A percentile compares a stretch with the other conserved stretches of the same genome.
Evolutionary conservation across 2,113 vertebrate species (phyloP).

Genomic region (Phylloscopus trochiloides): DNA sequence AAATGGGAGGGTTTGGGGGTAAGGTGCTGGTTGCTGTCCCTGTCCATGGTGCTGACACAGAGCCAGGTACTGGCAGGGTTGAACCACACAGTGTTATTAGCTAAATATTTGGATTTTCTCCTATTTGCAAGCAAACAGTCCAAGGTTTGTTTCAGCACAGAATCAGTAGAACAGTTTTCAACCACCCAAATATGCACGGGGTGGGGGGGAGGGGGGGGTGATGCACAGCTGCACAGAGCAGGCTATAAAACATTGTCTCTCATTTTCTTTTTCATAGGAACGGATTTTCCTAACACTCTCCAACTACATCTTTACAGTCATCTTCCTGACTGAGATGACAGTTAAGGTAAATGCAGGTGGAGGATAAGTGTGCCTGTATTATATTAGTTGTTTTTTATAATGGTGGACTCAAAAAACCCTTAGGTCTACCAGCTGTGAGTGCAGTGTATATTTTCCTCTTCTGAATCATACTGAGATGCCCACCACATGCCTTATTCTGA

Average conservation of each 20-base stretch:
- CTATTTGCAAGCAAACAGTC: neutral
- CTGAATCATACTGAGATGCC: neutral
- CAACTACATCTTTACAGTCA: conserved; percentile 97
- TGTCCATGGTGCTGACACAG: conserved; percentile 50
- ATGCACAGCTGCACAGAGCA: neutral
- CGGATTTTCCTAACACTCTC: conserved; percentile 93
- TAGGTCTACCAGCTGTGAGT: neutral
- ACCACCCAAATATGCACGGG: neutral
- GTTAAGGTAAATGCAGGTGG: conserved; percentile 85
- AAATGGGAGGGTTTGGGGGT: neutral
- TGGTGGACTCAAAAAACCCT: neutral
- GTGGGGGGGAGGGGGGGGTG: neutral
- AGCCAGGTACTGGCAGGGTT: accelerated
- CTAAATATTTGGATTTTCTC: neutral
- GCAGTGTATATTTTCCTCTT: neutral
- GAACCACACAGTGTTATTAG: accelerated
- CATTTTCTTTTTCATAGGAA: conserved; percentile 77
- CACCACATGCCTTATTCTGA: neutral
- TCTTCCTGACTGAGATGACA: conserved; percentile 96
- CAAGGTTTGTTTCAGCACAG: neutral
- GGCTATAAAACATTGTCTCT: neutral
- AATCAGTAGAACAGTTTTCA: neutral
- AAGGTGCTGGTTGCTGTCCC: accelerated
- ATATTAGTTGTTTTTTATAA: neutral
- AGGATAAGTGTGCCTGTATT: neutral